These are phyloP conservation scores for Papio anubis DNA, from an alignment of 2,113 vertebrate genomes.

Conservation along the genomic window DNA sequence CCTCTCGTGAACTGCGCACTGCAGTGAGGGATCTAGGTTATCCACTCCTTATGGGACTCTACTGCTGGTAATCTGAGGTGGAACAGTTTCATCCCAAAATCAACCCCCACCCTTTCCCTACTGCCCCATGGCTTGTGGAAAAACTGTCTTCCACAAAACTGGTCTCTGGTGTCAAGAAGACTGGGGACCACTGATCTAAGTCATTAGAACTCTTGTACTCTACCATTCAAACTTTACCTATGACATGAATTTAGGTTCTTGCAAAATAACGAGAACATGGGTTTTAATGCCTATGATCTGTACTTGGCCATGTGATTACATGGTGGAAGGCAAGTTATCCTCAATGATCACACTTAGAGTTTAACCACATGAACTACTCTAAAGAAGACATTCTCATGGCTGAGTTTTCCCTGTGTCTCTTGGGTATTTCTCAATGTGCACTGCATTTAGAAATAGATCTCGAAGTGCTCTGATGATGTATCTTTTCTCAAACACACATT, in stretches of 20 bases:
- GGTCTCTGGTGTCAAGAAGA: too few relatives aligned
- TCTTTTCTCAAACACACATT: background rate
- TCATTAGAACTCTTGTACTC: fast-evolving
- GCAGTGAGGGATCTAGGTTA: too few relatives aligned
- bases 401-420: fast-evolving
- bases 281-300: too few relatives aligned
- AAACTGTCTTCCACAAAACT: too few relatives aligned
- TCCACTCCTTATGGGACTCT: too few relatives aligned
- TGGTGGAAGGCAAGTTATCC: too few relatives aligned
- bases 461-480: background rate
- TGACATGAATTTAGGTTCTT: background rate
- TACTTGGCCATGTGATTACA: fast-evolving
- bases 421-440: background rate
- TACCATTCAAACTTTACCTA: background rate
- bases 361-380: background rate
- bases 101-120: too few relatives aligned
- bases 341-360: fast-evolving
- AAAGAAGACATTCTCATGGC: fast-evolving
- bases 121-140: too few relatives aligned
- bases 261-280: background rate
- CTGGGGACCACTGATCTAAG: too few relatives aligned
- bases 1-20: too few relatives aligned
- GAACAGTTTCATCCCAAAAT: too few relatives aligned
- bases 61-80: too few relatives aligned
- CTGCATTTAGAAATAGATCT: background rate